These are phyloP conservation scores for Glyphotaelius pellucidus DNA, from an alignment of 2,888 invertebrate genomes.

Conservation along the genomic window DNA sequence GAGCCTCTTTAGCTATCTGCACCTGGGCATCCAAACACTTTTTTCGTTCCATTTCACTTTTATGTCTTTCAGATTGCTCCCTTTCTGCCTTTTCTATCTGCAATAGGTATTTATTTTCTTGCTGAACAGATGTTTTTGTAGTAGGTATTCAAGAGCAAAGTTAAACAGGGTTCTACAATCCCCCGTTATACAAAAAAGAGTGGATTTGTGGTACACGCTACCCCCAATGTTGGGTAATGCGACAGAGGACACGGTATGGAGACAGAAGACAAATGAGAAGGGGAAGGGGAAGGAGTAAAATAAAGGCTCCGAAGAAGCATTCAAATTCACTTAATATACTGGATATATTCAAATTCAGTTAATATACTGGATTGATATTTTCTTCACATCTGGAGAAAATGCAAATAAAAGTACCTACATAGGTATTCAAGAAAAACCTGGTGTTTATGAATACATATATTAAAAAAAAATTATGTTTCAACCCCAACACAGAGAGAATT, in stretches of 20 bases:
- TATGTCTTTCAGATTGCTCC: constrained; percentile 38
- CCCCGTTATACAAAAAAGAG: too few species aligned
- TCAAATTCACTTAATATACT: too few species aligned
- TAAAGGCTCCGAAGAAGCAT: neutral
- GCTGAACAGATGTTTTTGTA: neutral
- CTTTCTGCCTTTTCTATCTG: constrained; percentile 54
- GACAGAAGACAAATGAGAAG: neutral
- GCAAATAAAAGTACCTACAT: neutral
- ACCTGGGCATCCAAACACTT: constrained; percentile 59
- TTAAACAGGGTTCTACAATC: too few species aligned
- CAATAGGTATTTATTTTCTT: neutral
- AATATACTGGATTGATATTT: too few species aligned
- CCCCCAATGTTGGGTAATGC: too few species aligned
- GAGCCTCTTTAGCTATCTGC: constrained; percentile 45
- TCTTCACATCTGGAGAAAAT: neutral
- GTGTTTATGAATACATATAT: too few species aligned
- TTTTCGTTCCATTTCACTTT: constrained; percentile 49
- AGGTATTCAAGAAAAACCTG: too few species aligned
- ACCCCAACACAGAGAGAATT: too few species aligned
- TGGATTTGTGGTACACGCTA: too few species aligned
- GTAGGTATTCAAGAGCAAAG: neutral
- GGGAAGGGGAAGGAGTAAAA: neutral
- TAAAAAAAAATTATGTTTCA: too few species aligned
- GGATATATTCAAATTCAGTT: too few species aligned
- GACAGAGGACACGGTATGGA: too few species aligned